Evolutionary conservation across 2,888 invertebrate genomes (phyloP).

Genomic region (Dryococelus australis): DNA sequence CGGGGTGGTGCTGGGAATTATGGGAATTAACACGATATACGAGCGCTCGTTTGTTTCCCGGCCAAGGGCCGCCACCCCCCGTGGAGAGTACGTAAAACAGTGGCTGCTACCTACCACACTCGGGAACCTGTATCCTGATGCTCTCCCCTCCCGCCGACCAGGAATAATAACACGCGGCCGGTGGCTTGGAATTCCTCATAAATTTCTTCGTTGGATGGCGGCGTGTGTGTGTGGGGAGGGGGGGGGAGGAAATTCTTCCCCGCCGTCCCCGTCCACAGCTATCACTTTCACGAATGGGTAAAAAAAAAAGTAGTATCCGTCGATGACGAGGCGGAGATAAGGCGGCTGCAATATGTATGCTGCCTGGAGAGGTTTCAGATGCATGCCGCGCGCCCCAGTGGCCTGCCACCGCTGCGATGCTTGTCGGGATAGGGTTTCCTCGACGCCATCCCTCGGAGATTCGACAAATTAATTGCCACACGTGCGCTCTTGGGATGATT

Average conservation of each 20-base stretch:
- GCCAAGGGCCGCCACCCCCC: slow-evolving; percentile 24
- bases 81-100: slow-evolving; percentile 35
- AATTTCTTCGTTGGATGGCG: background rate
- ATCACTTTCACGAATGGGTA: background rate
- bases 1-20: background rate
- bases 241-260: background rate
- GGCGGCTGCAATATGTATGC: background rate
- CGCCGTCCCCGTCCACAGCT: background rate
- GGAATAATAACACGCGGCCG: background rate
- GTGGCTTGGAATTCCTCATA: slow-evolving; percentile 11
- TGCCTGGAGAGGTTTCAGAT: too few relatives aligned
- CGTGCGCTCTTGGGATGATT: too few relatives aligned
- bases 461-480: too few relatives aligned
- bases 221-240: too few relatives aligned
- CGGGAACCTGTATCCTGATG: background rate
- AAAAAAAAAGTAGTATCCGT: background rate
- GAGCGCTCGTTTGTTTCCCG: slow-evolving; percentile 35
- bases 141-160: background rate
- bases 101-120: slow-evolving; percentile 32
- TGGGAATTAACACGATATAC: slow-evolving; percentile 32
- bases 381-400: too few relatives aligned
- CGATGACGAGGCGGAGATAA: background rate
- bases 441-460: too few relatives aligned
- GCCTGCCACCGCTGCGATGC: too few relatives aligned
- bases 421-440: too few relatives aligned